phyloP scores from a whole-genome alignment of 2,888 invertebrate genomes.

The Pandemis heparana region DNA sequence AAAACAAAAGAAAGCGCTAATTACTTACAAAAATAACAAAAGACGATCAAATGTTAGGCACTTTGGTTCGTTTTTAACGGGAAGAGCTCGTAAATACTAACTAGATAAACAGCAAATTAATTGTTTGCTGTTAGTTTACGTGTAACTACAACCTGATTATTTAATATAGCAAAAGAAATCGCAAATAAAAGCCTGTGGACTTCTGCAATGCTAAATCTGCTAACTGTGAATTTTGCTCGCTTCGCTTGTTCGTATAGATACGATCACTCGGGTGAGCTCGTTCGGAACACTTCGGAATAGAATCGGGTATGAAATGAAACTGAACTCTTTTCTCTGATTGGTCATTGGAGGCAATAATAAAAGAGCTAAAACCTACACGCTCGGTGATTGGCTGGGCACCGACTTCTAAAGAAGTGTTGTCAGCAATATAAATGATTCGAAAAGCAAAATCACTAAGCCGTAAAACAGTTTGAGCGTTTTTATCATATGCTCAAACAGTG shows the following conservation, averaged over 20 bases:
- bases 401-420: neutral
- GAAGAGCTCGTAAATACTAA: slow-evolving; percentile 48
- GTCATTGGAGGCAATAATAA: neutral
- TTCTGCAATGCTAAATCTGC: slow-evolving; percentile 37
- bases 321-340: neutral
- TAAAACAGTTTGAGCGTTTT: neutral
- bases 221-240: slow-evolving; percentile 30
- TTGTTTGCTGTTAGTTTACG: slow-evolving; percentile 10
- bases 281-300: slow-evolving; percentile 18
- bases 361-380: neutral
- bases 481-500: neutral
- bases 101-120: slow-evolving; percentile 19
- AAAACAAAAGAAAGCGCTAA: slow-evolving; percentile 49
- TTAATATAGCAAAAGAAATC: slow-evolving; percentile 14
- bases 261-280: neutral
- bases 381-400: slow-evolving; percentile 20
- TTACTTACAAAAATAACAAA: slow-evolving; percentile 38
- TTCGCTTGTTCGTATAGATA: slow-evolving; percentile 25
- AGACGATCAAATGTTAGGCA: slow-evolving; percentile 61
- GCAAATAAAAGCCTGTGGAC: slow-evolving; percentile 37
- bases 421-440: neutral
- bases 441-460: neutral
- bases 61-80: slow-evolving; percentile 65
- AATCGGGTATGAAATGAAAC: neutral
- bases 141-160: slow-evolving; percentile 17